Base-by-base conservation (phyloP, 2,113 vertebrate genomes). In the Oxygymnocypris stewartii region DNA sequence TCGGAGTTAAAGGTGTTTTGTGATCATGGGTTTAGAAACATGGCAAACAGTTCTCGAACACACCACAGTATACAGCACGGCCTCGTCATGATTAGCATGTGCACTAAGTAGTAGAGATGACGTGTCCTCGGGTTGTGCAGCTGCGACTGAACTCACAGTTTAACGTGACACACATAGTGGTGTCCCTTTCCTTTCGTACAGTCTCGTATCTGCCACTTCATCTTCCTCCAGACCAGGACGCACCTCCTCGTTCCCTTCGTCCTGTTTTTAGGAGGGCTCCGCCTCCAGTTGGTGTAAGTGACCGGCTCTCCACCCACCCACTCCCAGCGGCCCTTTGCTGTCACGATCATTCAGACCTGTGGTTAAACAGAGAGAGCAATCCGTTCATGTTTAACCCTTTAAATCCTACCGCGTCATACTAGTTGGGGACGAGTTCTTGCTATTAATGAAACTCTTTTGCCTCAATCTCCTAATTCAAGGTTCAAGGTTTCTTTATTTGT, bases 131-230 rank as follows among this genome's bases (percentile, higher is more conserved):
- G 8, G 20, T 61, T n/a, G n/a, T 61, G 8, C 6, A 69, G 31
- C 65, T n/a, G n/a, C 9, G 61, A 65, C 28, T 65, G 47, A 51
- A 9, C n/a, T 93, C 88, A 94, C 25, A 85, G 89, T 84, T 92
- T 91, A 2, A 90, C 37, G 0, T 92, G 96, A 75, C 98, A 99
- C 63, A 99, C 35, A 5, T 96, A 99, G 88, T 87, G 92, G 78
- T 96, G 95, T 9, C 90, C 84, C 89, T 92, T 95, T 76, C 95
- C 93, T 4, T 88, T 95, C 82, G 85, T 93, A 87, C 98, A 99
- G 88, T 97, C 94, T 86, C 94, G 95, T 71, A 94, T 93, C 88
- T 97, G 96, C 97, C 97, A 99, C 91, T 97, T 97, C 42, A 96
- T 51, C 49, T 51, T 51, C 49, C 14, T 51, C 49, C 96, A 96